phyloP scores from a whole-genome alignment of 2,888 invertebrate species.

The Sphaeridia pumilis region DNA sequence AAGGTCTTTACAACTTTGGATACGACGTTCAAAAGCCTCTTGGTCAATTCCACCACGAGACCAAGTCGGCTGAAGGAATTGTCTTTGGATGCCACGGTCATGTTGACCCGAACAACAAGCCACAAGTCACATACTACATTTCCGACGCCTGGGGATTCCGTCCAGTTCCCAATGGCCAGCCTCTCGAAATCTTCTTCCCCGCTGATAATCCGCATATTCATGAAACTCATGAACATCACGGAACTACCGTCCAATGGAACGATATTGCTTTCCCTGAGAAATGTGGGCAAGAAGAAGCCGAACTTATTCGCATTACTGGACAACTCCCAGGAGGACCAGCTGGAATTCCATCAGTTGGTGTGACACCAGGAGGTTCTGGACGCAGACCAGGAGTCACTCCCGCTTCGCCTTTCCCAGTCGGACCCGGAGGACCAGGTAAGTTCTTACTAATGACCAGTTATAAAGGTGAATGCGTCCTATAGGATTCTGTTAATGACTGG shows the following conservation, averaged over 20 bases:
- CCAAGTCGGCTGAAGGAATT: constrained; percentile 60
- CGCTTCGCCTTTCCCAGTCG: neutral
- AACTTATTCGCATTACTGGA: neutral
- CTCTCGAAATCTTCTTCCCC: constrained; percentile 53
- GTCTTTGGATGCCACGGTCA: constrained; percentile 72
- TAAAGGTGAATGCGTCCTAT: neutral
- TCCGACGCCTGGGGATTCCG: constrained; percentile 67
- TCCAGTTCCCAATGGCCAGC: constrained; percentile 55
- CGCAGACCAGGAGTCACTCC: neutral
- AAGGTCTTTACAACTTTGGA: constrained; percentile 63
- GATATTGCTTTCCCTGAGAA: constrained; percentile 60
- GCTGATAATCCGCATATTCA: constrained; percentile 35
- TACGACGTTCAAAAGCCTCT: constrained; percentile 55
- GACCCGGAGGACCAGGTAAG: constrained; percentile 1
- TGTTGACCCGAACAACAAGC: constrained; percentile 54
- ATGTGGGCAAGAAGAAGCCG: constrained; percentile 43
- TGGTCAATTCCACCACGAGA: constrained; percentile 68
- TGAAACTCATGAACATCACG: constrained; percentile 39
- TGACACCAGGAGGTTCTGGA: neutral
- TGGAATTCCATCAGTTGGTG: neutral
- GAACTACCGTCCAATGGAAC: constrained; percentile 52
- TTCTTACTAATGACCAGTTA: too few species aligned
- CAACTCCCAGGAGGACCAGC: neutral
- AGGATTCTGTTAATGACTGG: too few species aligned
- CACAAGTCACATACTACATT: constrained; percentile 55